Base-by-base conservation (phyloP, 2,797 vertebrate species). In the Lagocephalus sceleratus region DNA sequence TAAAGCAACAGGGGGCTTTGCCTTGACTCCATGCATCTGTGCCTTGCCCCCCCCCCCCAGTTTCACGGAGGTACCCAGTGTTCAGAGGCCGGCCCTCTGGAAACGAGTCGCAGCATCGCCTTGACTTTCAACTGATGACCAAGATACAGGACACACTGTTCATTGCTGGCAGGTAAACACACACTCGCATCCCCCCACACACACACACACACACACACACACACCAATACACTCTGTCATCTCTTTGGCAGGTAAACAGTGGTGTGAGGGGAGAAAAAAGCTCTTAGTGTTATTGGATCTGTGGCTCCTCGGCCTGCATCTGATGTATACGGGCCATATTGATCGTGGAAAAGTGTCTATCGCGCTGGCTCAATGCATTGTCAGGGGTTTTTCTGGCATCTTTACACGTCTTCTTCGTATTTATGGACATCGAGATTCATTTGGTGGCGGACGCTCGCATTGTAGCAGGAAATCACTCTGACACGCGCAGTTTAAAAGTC, bases 71-170 rank as follows among this genome's bases (percentile, higher is more conserved):
- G 92, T 98, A 98, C 92, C 96, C 97, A 47, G 95, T 95, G 84
- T 99, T 99, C 92, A 94, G 94, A 93, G 97, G 96, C 92, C 90
- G 94, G 87, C 94, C 94, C 91, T 97, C 94, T 90, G 95, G 93
- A 86, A 99, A 99, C 66, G 97, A 99, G 89, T 98, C 97, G 51
- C 95, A 97, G 84, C 97, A 98, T 81, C 93, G 93, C 88, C 93
- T 99, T 82, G 97, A 98, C 93, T 99, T 98, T 92, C 97, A 99
- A 92, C 92, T 99, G 87, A 99, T 99, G 97, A 76, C 96, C 88
- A 96, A 94, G 91, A 99, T 99, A 90, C 96, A 94, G 92, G 96
- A 99, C 92, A 98, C 94, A 66, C 93, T 99, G 88, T 99, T 98
- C 92, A 97, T 99, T 55, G 92, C 96, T 89, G 96, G 97, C 93